phyloP scores from a whole-genome alignment of 2,888 invertebrate species.

The Trissolcus brochymenae region DNA sequence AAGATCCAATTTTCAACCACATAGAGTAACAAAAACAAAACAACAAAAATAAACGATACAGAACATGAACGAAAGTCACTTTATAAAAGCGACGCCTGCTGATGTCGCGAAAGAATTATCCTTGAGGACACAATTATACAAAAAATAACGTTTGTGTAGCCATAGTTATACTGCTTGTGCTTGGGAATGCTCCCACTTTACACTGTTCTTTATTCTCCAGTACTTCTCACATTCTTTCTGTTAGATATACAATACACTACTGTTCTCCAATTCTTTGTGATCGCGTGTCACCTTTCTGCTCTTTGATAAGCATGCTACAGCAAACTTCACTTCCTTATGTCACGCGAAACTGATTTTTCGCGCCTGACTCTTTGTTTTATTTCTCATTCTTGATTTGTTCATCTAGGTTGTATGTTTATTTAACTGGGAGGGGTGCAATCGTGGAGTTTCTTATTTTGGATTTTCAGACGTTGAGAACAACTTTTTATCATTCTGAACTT shows the following conservation, averaged over 20 bases:
- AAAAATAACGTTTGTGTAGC: constrained; percentile 61
- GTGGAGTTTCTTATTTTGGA: too few relatives aligned
- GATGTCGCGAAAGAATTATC: too few relatives aligned
- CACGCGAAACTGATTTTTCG: constrained; percentile 16
- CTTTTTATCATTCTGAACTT: too few relatives aligned
- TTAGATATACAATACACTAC: constrained; percentile 14
- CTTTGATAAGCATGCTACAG: constrained; percentile 70
- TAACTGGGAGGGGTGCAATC: too few relatives aligned
- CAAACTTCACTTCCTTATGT: constrained; percentile 72
- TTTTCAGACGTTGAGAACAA: too few relatives aligned
- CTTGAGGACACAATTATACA: constrained; percentile 73
- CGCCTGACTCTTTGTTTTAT: constrained; percentile 21
- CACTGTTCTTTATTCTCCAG: constrained; percentile 31
- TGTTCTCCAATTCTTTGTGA: constrained; percentile 10
- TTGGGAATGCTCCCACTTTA: constrained; percentile 64
- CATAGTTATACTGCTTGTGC: constrained; percentile 65
- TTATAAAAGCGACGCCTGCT: constrained; percentile 27
- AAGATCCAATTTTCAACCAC: constrained; percentile 59
- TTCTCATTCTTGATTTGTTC: constrained; percentile 10
- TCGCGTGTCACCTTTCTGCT: constrained; percentile 23
- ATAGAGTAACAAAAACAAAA: constrained; percentile 8
- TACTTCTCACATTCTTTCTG: constrained; percentile 41
- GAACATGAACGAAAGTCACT: constrained; percentile 3
- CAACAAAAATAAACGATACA: constrained; percentile 8
- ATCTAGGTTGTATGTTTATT: too few relatives aligned